Conservation (phyloP, 2,888 invertebrate species). For the Heliconius hortense region DNA sequence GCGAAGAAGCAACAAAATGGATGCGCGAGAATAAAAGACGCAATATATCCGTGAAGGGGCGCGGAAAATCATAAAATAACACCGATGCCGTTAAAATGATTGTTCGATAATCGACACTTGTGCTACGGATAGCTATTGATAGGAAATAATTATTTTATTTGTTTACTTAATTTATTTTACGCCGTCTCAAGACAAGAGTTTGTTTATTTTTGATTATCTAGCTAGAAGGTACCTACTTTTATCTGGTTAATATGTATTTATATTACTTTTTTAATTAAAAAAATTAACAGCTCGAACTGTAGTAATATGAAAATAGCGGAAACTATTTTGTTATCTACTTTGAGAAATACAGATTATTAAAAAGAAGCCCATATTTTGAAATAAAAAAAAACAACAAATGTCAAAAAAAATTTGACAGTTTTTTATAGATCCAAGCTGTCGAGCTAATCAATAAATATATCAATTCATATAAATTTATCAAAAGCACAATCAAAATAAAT, state of each 20-base stretch:
- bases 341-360: too few relatives aligned
- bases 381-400: not conserved
- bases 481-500: constrained; percentile 33
- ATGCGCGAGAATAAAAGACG: constrained; percentile 57
- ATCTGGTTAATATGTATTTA: too few relatives aligned
- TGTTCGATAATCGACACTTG: constrained; percentile 47
- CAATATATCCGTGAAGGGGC: constrained; percentile 63
- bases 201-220: not conserved
- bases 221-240: not conserved
- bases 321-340: too few relatives aligned
- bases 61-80: constrained; percentile 73
- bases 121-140: too few relatives aligned
- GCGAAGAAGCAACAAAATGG: constrained; percentile 46
- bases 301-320: too few relatives aligned
- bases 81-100: constrained; percentile 56
- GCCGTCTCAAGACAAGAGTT: not conserved
- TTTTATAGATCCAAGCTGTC: not conserved
- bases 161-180: constrained; percentile 1
- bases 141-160: not conserved
- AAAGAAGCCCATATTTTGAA: too few relatives aligned
- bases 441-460: constrained; percentile 2
- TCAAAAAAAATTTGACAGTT: not conserved
- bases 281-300: too few relatives aligned
- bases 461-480: constrained; percentile 26
- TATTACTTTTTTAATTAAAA: not conserved